Base-by-base conservation (phyloP, 1,140 invertebrate genomes). In the Magallana ariakensis region DNA sequence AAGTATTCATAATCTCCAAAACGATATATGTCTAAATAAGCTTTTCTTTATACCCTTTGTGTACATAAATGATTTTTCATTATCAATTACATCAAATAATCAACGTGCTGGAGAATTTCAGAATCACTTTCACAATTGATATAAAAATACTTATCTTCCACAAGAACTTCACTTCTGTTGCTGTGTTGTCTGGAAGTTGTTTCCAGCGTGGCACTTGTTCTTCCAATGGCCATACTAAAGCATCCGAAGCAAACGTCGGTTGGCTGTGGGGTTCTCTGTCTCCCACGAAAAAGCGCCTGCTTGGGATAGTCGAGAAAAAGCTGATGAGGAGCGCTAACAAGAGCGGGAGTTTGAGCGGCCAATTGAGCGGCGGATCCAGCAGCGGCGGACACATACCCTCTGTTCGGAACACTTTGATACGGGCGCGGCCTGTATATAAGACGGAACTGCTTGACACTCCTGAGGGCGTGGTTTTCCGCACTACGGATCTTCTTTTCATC, bases 81-180 rank as follows among this genome's bases (percentile, higher is more conserved):
- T 80, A n/a, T 80, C 10, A 19, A 84, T n/a, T 58, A 22, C 26
- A 57, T 60, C 83, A 84, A 84, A 84, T 33, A 84, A 10, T 84
- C 83, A 56, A 60, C 46, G 55, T 84, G 83, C 11, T 84, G 53
- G 26, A 60, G 56, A 22, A 84, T 13, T 4, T 58, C 10, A 7
- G 10, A 1, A 84, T 80, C 75, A 80, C 5, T 16, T 7, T 62
- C 60, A 62, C 60, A 62, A n/a, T 7, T 62, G 19, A 62, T 62
- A 62, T 62, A 11, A n/a, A 62, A 62, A 7, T 62, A 62, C 60
- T 62, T 62, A 62, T 62, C 60, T 62, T 62, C 60, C 60, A 62
- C n/a, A n/a, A n/a, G n/a, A n/a, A n/a, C 60, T 6, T 62, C 60
- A n/a, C 16, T 62, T 62, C 19, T 62, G 60, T 62, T 62, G 60